Conservation (phyloP, 2,888 invertebrate species). For the Hydraecia micacea region DNA sequence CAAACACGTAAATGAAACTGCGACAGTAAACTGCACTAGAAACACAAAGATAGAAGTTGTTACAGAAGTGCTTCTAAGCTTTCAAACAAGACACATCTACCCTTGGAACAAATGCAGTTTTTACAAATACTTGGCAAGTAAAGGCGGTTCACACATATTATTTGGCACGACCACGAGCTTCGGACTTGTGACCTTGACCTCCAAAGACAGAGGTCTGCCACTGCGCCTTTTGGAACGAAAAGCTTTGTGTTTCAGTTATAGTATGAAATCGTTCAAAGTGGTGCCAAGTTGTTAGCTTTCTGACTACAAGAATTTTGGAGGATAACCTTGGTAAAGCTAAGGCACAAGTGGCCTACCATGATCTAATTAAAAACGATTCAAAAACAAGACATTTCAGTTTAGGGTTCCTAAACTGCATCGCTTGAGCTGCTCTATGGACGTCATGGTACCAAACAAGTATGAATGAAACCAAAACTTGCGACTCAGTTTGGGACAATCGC, state of each 20-base stretch:
- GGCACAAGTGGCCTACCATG: too few relatives aligned
- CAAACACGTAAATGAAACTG: neutral
- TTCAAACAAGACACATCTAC: constrained; percentile 33
- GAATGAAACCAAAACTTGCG: too few relatives aligned
- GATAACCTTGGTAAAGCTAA: constrained; percentile 23
- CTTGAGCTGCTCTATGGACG: too few relatives aligned
- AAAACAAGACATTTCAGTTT: too few relatives aligned
- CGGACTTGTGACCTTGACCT: constrained; percentile 51
- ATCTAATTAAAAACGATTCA: too few relatives aligned
- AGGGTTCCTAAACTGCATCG: too few relatives aligned
- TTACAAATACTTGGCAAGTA: constrained; percentile 49
- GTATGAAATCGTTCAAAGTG: constrained; percentile 17
- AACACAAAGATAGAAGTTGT: neutral
- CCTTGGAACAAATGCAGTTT: constrained; percentile 51
- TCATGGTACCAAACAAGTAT: too few relatives aligned
- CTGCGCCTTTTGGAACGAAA: constrained; percentile 39
- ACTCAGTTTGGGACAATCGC: too few relatives aligned
- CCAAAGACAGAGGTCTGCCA: constrained; percentile 8
- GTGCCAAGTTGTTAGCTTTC: constrained; percentile 45
- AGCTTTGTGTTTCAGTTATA: constrained; percentile 17
- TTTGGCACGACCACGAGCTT: constrained; percentile 49
- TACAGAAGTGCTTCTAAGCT: constrained; percentile 6
- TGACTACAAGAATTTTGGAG: constrained; percentile 11
- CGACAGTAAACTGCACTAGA: neutral
- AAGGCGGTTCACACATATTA: constrained; percentile 34